phyloP scores from a whole-genome alignment of 1,140 invertebrate genomes.

The Cydia pomonella region DNA sequence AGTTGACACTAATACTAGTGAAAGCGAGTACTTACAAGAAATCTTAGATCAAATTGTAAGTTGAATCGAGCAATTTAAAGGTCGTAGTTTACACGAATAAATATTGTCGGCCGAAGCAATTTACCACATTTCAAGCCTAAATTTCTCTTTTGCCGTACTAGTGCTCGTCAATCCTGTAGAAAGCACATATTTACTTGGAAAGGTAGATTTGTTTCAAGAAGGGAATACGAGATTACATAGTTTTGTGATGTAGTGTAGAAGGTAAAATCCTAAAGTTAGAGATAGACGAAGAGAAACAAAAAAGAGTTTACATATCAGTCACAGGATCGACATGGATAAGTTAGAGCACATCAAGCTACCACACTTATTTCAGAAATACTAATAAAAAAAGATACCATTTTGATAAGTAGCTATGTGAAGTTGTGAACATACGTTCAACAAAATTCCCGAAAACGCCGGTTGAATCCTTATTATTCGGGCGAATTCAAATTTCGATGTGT shows the following conservation, averaged over 20 bases:
- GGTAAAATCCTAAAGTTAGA: neutral
- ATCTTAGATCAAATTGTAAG: neutral
- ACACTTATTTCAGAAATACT: no score
- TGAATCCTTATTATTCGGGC: no score
- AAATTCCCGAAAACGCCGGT: no score
- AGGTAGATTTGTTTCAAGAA: conserved; percentile 15
- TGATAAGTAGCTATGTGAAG: no score
- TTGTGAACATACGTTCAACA: no score
- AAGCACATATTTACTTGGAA: conserved; percentile 9
- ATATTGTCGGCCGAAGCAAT: neutral
- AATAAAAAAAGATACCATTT: no score
- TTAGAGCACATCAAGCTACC: no score
- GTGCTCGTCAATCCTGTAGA: neutral
- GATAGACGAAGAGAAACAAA: no score
- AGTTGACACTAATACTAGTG: neutral
- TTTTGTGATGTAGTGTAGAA: neutral
- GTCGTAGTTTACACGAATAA: conserved; percentile 9
- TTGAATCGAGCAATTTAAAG: conserved; percentile 3
- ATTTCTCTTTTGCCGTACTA: neutral
- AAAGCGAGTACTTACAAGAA: neutral
- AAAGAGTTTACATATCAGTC: no score
- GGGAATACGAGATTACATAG: neutral
- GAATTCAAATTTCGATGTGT: no score
- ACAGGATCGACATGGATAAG: no score
- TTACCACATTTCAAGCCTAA: conserved; percentile 19